Conservation (phyloP, 2,113 vertebrate genomes). For the Pteronura brasiliensis region DNA sequence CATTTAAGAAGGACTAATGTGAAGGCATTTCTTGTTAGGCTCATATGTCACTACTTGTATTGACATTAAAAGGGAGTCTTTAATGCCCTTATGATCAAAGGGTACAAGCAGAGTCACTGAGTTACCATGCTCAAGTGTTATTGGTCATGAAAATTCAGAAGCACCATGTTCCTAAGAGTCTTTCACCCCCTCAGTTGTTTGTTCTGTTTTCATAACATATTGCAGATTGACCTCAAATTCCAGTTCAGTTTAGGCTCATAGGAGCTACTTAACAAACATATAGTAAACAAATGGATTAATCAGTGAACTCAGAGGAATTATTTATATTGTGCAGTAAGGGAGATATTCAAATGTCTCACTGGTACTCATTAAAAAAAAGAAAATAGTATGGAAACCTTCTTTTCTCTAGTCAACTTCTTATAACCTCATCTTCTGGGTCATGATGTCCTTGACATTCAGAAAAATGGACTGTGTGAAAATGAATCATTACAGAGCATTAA, state of each 20-base stretch:
- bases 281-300: slow-evolving; percentile 5
- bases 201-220: slow-evolving; percentile 28
- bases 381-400: slow-evolving; percentile 15
- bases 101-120: slow-evolving; percentile 38
- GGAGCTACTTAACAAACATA: slow-evolving; percentile 17
- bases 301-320: slow-evolving; percentile 1
- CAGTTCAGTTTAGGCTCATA: slow-evolving; percentile 17
- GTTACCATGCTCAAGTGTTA: slow-evolving; percentile 43
- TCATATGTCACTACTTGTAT: slow-evolving; percentile 42
- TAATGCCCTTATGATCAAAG: slow-evolving; percentile 61
- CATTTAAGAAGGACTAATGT: slow-evolving; percentile 29
- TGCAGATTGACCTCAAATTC: slow-evolving; percentile 5
- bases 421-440: slow-evolving; percentile 2
- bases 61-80: slow-evolving; percentile 51
- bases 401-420: slow-evolving; percentile 1
- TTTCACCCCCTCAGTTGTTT: neutral
- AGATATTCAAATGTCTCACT: slow-evolving; percentile 14
- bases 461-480: slow-evolving; percentile 36
- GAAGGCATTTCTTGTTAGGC: slow-evolving; percentile 46
- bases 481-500: neutral
- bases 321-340: slow-evolving; percentile 23
- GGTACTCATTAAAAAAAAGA: slow-evolving; percentile 42
- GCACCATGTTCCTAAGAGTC: neutral
- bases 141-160: slow-evolving; percentile 61
- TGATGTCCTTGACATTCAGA: slow-evolving; percentile 42